These are phyloP conservation scores for Cynopterus sphinx DNA, from an alignment of 2,797 vertebrate genomes.

Conservation along the genomic window DNA sequence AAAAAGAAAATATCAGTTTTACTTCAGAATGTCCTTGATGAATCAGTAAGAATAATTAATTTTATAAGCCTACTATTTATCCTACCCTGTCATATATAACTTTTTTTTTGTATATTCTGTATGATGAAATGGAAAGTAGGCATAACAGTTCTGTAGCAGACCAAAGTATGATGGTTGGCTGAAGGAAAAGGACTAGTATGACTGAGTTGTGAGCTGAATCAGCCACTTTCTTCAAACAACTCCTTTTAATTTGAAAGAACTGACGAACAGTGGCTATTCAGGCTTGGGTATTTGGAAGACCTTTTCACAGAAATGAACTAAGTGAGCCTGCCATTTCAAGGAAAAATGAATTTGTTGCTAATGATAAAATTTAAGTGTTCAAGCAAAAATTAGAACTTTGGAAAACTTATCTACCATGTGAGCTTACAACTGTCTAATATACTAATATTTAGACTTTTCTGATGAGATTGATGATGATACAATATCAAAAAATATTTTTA, in stretches of 20 bases:
- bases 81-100: neutral
- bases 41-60: constrained; percentile 13
- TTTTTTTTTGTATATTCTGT: neutral
- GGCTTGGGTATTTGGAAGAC: constrained; percentile 9
- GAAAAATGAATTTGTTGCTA: constrained; percentile 24
- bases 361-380: neutral
- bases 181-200: neutral
- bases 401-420: neutral
- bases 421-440: neutral
- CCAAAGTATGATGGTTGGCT: neutral
- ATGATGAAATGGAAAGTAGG: neutral
- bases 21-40: constrained; percentile 6
- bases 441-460: neutral
- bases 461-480: neutral
- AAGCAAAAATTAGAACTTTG: constrained; percentile 24
- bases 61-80: neutral
- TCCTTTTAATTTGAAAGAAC: constrained; percentile 45
- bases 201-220: neutral
- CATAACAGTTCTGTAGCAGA: neutral
- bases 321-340: neutral
- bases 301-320: constrained; percentile 44
- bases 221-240: neutral
- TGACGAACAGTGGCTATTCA: neutral
- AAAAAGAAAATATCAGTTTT: constrained; percentile 20
- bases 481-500: neutral